Evolutionary conservation across 92 coral and sea anemone genomes (phyloP).

Genomic region (Scolanthus callimorphus): DNA sequence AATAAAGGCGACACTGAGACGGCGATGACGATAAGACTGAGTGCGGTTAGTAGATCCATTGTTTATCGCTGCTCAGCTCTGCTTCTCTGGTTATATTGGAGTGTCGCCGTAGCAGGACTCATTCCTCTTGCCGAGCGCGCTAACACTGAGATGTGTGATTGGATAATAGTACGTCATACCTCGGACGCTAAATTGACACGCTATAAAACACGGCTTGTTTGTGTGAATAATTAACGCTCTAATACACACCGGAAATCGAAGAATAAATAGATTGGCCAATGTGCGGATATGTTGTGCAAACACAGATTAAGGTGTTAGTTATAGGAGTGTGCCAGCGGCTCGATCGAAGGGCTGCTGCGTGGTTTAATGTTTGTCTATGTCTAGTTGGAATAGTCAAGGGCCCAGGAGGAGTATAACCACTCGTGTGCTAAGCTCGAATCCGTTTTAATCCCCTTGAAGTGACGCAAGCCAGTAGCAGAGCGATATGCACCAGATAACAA

Average conservation of each 20-base stretch:
- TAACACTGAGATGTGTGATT: constrained; percentile 35
- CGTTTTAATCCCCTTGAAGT: too few relatives aligned
- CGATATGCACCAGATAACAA: too few relatives aligned
- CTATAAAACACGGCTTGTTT: constrained; percentile 61
- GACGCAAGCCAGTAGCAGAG: too few relatives aligned
- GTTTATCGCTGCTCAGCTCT: background rate
- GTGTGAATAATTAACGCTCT: constrained; percentile 78
- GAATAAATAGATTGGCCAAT: constrained; percentile 33
- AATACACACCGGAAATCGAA: constrained; percentile 81
- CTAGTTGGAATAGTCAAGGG: too few relatives aligned
- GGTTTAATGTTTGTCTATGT: too few relatives aligned
- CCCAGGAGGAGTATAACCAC: too few relatives aligned
- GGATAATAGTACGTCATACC: constrained; percentile 60
- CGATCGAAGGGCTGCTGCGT: too few relatives aligned
- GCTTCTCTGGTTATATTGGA: background rate
- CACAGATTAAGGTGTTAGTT: too few relatives aligned
- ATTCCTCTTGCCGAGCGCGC: background rate
- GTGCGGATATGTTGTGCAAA: too few relatives aligned
- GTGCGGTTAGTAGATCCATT: background rate
- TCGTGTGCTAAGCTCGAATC: too few relatives aligned
- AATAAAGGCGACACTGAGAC: background rate
- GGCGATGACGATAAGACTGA: background rate
- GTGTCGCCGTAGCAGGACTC: too few relatives aligned
- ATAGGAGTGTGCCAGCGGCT: too few relatives aligned
- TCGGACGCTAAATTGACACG: constrained; percentile 52